Percentiles rank a stretch among this genome's conserved stretches.
Conservation (phyloP, 2,113 vertebrate genomes). For the Corynorhinus townsendii region DNA sequence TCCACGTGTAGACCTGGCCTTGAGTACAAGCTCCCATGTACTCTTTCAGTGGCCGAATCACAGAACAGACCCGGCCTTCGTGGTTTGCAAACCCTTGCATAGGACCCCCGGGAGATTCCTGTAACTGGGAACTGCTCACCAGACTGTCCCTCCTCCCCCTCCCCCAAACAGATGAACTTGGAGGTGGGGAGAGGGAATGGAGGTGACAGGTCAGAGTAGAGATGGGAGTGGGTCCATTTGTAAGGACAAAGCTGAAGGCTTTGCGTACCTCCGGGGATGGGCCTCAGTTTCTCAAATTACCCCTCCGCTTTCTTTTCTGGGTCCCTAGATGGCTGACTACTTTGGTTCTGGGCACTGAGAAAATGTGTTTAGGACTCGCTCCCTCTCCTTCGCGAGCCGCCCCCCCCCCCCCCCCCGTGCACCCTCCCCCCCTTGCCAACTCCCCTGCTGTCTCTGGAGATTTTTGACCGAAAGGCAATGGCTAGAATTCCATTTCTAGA, state of each 20-base stretch:
- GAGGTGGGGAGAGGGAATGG: too few relatives aligned
- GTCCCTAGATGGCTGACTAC: not conserved
- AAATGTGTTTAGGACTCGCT: not conserved
- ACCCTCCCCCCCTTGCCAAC: accelerated
- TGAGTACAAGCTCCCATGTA: accelerated
- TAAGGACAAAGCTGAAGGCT: not conserved
- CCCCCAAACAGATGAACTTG: not conserved
- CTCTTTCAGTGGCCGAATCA: not conserved
- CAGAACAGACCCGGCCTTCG: not conserved
- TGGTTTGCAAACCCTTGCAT: not conserved
- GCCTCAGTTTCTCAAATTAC: not conserved
- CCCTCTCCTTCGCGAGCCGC: accelerated
- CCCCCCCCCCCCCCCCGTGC: too few relatives aligned
- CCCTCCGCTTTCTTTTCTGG: not conserved
- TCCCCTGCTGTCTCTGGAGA: not conserved
- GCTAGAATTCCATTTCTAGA: conserved; percentile 52
- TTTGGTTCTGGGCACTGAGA: not conserved
- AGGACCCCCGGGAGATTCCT: not conserved
- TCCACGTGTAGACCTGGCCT: not conserved
- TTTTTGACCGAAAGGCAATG: conserved; percentile 44
- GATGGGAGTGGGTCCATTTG: not conserved
- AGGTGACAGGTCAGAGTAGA: not conserved
- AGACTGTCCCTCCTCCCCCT: too few relatives aligned
- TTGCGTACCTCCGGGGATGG: not conserved
- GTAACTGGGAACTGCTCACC: not conserved